Percentiles rank a stretch among this genome's conserved stretches.
Evolutionary conservation across 2,797 vertebrate species (phyloP).

Genomic region (Dermochelys coriacea): DNA sequence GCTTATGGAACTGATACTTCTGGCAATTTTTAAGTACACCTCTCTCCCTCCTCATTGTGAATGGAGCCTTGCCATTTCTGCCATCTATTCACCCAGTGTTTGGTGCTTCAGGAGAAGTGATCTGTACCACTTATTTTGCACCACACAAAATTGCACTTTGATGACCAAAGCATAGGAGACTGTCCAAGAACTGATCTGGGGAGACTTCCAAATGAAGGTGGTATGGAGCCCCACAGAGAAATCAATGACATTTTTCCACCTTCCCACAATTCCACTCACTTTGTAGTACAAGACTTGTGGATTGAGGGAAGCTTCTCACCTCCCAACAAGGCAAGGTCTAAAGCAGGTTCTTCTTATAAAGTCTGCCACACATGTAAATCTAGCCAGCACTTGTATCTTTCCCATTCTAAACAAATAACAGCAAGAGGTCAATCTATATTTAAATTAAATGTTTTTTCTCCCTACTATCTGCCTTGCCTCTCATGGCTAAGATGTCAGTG

Average conservation of each 20-base stretch:
- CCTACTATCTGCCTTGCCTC: background rate
- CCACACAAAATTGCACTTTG: background rate
- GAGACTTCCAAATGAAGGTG: background rate
- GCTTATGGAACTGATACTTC: background rate
- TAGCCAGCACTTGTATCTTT: background rate
- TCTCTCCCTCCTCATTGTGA: background rate
- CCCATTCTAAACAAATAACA: too few relatives aligned
- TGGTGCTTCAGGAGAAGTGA: background rate
- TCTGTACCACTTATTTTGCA: background rate
- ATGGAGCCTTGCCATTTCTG: background rate
- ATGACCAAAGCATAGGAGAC: background rate
- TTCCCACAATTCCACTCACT: background rate
- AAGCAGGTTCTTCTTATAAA: background rate
- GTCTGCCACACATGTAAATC: background rate
- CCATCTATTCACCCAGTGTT: background rate
- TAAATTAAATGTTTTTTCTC: background rate
- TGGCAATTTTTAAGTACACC: background rate
- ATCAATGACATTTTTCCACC: fast-evolving
- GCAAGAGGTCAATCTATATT: background rate
- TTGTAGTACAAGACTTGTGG: background rate
- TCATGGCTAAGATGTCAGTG: background rate
- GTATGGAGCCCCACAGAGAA: background rate
- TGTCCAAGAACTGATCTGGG: background rate
- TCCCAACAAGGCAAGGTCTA: background rate
- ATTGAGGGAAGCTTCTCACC: background rate